Evolutionary conservation across 2,113 vertebrate species (phyloP).

Genomic region (Upupa epops): DNA sequence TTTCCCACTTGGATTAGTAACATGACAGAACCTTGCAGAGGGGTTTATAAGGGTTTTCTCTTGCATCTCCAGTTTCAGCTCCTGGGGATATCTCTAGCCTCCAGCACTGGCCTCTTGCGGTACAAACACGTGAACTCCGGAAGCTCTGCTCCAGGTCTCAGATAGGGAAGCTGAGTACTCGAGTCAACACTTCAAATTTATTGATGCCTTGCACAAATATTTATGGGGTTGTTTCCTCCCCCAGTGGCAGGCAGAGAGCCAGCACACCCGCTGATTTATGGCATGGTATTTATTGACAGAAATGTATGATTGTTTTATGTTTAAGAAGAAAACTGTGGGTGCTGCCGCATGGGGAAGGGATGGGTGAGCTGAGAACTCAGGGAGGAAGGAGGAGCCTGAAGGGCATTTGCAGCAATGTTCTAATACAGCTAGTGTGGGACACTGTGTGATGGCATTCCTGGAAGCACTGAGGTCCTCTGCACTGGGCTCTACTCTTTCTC

Average conservation of each 20-base stretch:
- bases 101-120: neutral
- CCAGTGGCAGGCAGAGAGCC: constrained; percentile 49
- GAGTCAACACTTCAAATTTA: constrained; percentile 72
- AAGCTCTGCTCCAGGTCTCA: constrained; percentile 52
- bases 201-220: constrained; percentile 75
- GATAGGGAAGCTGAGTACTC: constrained; percentile 66
- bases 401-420: neutral
- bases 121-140: constrained; percentile 35
- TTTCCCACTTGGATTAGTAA: neutral
- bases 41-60: neutral
- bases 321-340: constrained; percentile 22
- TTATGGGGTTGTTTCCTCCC: constrained; percentile 70
- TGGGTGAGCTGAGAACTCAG: neutral
- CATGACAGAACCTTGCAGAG: neutral
- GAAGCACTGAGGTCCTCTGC: neutral
- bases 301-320: neutral
- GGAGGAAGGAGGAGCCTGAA: neutral
- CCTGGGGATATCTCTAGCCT: neutral
- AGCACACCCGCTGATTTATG: constrained; percentile 13
- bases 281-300: constrained; percentile 54
- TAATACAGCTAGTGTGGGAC: neutral
- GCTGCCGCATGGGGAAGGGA: neutral
- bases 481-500: neutral
- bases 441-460: fast-evolving
- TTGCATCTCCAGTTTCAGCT: constrained; percentile 59